Base-by-base conservation (phyloP, 2,888 invertebrate genomes). In the Eupithecia insigniata region DNA sequence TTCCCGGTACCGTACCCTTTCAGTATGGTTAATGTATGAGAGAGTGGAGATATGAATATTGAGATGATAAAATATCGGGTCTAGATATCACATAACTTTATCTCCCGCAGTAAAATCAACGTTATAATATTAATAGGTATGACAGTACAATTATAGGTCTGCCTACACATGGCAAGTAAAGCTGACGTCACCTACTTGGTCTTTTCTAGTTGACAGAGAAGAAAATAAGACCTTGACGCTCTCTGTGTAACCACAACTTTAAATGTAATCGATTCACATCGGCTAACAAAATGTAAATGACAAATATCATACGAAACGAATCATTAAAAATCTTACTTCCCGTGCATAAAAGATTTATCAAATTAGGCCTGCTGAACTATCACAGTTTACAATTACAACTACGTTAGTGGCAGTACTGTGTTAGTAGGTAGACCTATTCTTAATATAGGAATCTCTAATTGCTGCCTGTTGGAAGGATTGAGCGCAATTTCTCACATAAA, bases 321-420 rank as follows among this genome's bases (percentile, higher is more conserved):
- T 51, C 26, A 26, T 26, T 55, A 22, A 26, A 26, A 1, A 14
- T 51, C 22, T 26, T 46, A 3, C 1, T 22, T 26, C 26, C 26
- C 1, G 12, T 26, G 12, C 4, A 22, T 26, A 55, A 55, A 55
- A 26, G 10, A 26, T 55, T 26, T 26, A 26, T 55, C 55, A 55
- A 55, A 26, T 22, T 22, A 51, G 22, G 10, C 8, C 12, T 36
- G 34, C 79, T 73, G 76, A 82, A 82, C 83, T 88, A 90, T 90
- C 90, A 90, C 90, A 90, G 90, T 84, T 85, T 79, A 65, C 28
- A 75, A 70, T 55, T 26, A 75, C n/a, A 61, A 61, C 30, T 55
- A 66, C 61, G 36, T 67, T 55, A 73, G 66, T 70, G 69, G 71
- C 51, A 65, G 69, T 55, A 70, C 22, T 51, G 67, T 70, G 30